phyloP scores from a whole-genome alignment of 2,797 vertebrate genomes.

The Phataginus tetradactyla region DNA sequence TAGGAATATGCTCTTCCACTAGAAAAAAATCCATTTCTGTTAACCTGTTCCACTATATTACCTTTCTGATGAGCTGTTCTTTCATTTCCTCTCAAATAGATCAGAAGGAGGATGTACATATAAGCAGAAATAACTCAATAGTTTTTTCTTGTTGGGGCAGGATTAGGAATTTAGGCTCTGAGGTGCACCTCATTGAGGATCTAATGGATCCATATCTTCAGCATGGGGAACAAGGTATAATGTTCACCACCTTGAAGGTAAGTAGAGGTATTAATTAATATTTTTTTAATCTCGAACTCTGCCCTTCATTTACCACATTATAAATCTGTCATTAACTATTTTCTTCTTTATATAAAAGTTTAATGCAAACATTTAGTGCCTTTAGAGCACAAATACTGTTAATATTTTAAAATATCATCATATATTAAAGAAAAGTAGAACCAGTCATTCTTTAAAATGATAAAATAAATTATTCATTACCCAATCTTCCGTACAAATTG shows the following conservation, averaged over 20 bases:
- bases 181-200: conserved; percentile 98
- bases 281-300: not conserved
- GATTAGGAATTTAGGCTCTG: conserved; percentile 98
- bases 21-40: not conserved
- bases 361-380: not conserved
- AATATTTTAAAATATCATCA: conserved; percentile 27
- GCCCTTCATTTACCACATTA: not conserved
- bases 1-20: not conserved
- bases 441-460: not conserved
- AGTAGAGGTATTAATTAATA: not conserved
- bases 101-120: not conserved
- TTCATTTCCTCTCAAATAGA: conserved; percentile 10
- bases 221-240: conserved; percentile 98
- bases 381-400: conserved; percentile 9
- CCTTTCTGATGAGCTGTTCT: not conserved
- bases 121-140: not conserved
- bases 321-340: not conserved
- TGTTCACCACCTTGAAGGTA: conserved; percentile 99
- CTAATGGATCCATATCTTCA: conserved; percentile 98
- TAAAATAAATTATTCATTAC: conserved; percentile 13
- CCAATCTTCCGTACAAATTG: not conserved
- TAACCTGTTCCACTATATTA: not conserved
- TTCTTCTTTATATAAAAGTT: conserved; percentile 2
- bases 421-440: not conserved
- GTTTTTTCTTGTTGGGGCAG: conserved; percentile 83